phyloP scores from a whole-genome alignment of 2,113 vertebrate genomes.

The Tylochromis polylepis region DNA sequence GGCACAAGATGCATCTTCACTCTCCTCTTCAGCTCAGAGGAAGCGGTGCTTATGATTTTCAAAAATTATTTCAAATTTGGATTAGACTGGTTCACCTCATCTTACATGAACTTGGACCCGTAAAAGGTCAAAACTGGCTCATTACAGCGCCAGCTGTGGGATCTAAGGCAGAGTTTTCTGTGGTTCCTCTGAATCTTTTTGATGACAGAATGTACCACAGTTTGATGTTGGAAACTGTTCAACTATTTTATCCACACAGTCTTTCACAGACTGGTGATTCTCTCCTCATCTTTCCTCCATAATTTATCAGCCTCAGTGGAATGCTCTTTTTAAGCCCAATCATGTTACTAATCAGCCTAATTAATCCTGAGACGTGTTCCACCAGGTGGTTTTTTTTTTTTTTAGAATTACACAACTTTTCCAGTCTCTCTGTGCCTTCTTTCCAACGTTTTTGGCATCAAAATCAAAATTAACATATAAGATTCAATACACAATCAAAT shows the following conservation, averaged over 20 bases:
- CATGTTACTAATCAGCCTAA: neutral
- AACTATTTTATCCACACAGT: neutral
- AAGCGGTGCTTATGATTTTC: neutral
- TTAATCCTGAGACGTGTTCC: accelerated
- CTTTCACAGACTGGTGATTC: neutral
- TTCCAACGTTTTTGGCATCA: neutral
- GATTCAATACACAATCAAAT: neutral
- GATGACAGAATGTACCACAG: neutral
- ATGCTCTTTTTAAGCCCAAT: neutral
- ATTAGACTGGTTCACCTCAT: neutral
- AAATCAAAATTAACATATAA: neutral
- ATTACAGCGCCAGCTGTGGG: neutral
- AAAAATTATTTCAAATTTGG: no score
- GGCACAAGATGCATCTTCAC: neutral
- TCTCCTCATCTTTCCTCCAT: neutral
- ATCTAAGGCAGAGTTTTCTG: neutral
- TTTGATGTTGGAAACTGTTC: neutral
- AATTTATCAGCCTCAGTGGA: neutral
- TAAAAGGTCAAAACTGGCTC: neutral
- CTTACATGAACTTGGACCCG: neutral
- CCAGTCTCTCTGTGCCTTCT: neutral
- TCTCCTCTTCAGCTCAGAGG: neutral
- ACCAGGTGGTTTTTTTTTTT: neutral
- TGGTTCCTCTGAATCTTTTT: neutral
- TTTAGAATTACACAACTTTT: neutral